Evolutionary conservation across 2,113 vertebrate genomes (phyloP).

Genomic region (Thoracochromis brauschi): DNA sequence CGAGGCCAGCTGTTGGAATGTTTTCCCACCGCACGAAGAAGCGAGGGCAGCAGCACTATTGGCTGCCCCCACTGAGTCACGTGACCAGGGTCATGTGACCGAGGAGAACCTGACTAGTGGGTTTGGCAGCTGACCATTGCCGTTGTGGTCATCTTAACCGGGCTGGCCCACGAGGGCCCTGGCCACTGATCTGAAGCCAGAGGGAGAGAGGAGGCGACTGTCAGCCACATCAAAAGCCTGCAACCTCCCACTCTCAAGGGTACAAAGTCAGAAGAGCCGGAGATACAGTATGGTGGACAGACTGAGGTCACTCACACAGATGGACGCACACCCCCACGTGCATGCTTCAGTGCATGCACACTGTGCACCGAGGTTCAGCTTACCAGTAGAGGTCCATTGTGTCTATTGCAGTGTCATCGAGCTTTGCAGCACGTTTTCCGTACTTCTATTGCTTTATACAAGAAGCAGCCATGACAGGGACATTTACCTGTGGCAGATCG

Average conservation of each 20-base stretch:
- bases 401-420: not conserved
- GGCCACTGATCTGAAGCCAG: conserved; percentile 44
- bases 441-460: not conserved
- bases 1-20: conserved; percentile 69
- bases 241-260: conserved; percentile 43
- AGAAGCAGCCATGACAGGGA: not conserved
- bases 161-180: not conserved
- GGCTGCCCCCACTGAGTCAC: conserved; percentile 53
- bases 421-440: not conserved
- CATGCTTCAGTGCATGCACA: not conserved
- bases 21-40: conserved; percentile 67
- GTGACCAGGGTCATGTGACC: conserved; percentile 58
- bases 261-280: not conserved
- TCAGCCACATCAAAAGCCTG: conserved; percentile 50
- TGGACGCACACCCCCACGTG: conserved; percentile 1
- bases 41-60: conserved; percentile 31
- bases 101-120: conserved; percentile 2
- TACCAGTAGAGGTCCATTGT: not conserved
- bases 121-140: conserved; percentile 29
- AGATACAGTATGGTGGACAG: not conserved
- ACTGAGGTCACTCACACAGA: conserved; percentile 42
- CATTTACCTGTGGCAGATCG: not conserved
- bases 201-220: conserved; percentile 18
- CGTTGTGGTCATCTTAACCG: conserved; percentile 46
- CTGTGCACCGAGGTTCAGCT: not conserved